phyloP scores from a whole-genome alignment of 2,113 vertebrate genomes.

The Tringa solitaria region DNA sequence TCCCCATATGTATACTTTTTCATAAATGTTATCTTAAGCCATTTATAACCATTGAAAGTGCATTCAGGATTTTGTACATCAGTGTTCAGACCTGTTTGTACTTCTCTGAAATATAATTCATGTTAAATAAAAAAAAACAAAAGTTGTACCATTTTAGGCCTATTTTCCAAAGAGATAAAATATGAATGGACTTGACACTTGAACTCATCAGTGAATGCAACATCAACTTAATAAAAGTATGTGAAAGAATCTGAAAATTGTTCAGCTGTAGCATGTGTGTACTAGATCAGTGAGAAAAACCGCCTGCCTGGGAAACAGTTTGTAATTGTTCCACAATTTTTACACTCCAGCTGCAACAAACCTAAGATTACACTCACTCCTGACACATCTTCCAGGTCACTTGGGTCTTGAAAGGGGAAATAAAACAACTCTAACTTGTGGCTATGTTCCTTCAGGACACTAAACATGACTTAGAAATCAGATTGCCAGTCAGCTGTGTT shows the following conservation, averaged over 20 bases:
- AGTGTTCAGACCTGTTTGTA: constrained; percentile 13
- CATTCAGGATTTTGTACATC: constrained; percentile 61
- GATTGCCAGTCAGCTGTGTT: not conserved
- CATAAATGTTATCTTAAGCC: constrained; percentile 41
- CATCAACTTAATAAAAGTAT: constrained; percentile 64
- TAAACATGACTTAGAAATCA: not conserved
- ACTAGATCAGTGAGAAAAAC: not conserved
- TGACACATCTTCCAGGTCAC: not conserved
- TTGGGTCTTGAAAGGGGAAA: not conserved
- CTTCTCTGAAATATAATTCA: constrained; percentile 11
- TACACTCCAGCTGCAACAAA: not conserved
- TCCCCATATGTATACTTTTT: constrained; percentile 30
- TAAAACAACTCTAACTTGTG: not conserved
- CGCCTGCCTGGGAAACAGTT: not conserved
- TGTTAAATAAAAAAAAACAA: not conserved
- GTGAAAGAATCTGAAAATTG: constrained; percentile 24
- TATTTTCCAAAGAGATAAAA: constrained; percentile 56
- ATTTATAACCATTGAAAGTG: constrained; percentile 47
- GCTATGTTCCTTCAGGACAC: not conserved
- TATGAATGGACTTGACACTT: not conserved
- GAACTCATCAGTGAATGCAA: constrained; percentile 45
- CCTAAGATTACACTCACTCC: not conserved
- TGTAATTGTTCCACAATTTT: not conserved
- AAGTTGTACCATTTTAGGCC: constrained; percentile 34
- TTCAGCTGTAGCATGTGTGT: not conserved